Percentiles rank a stretch among this genome's conserved stretches.
phyloP scores from a whole-genome alignment of 2,888 invertebrate species.

The Pilophorus perplexus region DNA sequence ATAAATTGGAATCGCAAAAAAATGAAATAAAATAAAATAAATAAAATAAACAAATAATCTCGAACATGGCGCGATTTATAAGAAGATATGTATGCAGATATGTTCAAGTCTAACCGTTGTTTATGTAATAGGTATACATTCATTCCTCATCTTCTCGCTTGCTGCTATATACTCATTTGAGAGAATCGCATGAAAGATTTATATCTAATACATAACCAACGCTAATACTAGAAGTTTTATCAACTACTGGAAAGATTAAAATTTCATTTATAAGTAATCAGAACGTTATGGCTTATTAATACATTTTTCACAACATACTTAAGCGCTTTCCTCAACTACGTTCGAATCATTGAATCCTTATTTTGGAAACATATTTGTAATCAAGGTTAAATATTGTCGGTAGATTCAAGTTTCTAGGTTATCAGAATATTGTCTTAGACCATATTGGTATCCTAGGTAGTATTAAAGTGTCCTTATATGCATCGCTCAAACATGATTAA shows the following conservation, averaged over 20 bases:
- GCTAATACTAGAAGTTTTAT: slow-evolving; percentile 38
- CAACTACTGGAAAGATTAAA: slow-evolving; percentile 35
- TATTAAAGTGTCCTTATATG: background rate
- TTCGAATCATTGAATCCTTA: background rate
- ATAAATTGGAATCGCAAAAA: slow-evolving; percentile 11
- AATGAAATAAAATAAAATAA: slow-evolving; percentile 17
- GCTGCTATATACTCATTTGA: background rate
- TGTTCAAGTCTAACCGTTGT: slow-evolving; percentile 44
- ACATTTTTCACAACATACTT: slow-evolving; percentile 17
- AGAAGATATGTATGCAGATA: slow-evolving; percentile 44
- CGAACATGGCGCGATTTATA: slow-evolving; percentile 23
- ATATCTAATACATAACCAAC: slow-evolving; percentile 39
- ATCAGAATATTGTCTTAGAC: slow-evolving; percentile 32
- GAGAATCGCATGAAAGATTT: slow-evolving; percentile 23
- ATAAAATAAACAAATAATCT: slow-evolving; percentile 13
- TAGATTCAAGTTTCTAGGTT: slow-evolving; percentile 28
- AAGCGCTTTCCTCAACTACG: slow-evolving; percentile 19
- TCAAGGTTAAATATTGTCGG: slow-evolving; percentile 27
- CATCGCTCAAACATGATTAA: slow-evolving; percentile 4
- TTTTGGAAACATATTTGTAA: background rate
- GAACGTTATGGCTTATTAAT: slow-evolving; percentile 14
- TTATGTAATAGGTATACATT: slow-evolving; percentile 40
- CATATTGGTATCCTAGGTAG: slow-evolving; percentile 11
- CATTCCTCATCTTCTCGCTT: slow-evolving; percentile 20
- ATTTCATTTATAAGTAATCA: slow-evolving; percentile 11